These are phyloP conservation scores for Sminthurinus signatus DNA, from an alignment of 1,140 invertebrate genomes.

Conservation along the genomic window DNA sequence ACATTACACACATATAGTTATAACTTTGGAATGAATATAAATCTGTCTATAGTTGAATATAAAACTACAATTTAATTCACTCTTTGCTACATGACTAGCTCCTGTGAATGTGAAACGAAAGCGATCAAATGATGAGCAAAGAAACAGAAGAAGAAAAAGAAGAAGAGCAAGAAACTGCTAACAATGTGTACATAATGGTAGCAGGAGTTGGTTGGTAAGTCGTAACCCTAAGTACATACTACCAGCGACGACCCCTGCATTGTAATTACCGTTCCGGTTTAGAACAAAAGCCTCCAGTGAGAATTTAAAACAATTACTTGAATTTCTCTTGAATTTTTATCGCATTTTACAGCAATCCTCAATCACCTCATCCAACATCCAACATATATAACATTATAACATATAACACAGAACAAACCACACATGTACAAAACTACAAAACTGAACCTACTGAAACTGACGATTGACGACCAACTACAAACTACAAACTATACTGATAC, in stretches of 20 bases:
- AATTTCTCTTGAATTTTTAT: slow-evolving; percentile 30
- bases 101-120: too few relatives aligned
- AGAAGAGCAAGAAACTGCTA: neutral
- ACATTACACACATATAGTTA: too few relatives aligned
- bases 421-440: too few relatives aligned
- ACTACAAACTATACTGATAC: too few relatives aligned
- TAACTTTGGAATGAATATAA: too few relatives aligned
- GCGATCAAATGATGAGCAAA: too few relatives aligned
- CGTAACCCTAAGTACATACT: slow-evolving; percentile 8
- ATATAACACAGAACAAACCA: too few relatives aligned
- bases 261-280: slow-evolving; percentile 26
- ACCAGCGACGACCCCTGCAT: slow-evolving; percentile 11
- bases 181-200: neutral
- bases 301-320: slow-evolving; percentile 35
- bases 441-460: too few relatives aligned
- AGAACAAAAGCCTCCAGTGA: slow-evolving; percentile 24
- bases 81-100: slow-evolving; percentile 2
- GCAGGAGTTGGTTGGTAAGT: neutral
- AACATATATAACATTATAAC: too few relatives aligned
- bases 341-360: slow-evolving; percentile 8
- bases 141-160: neutral
- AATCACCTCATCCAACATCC: neutral
- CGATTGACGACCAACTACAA: too few relatives aligned
- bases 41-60: too few relatives aligned
- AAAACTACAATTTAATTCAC: neutral